Evolutionary conservation across 1,140 invertebrate species (phyloP).

Genomic region (Zeugodacus cucurbitae): DNA sequence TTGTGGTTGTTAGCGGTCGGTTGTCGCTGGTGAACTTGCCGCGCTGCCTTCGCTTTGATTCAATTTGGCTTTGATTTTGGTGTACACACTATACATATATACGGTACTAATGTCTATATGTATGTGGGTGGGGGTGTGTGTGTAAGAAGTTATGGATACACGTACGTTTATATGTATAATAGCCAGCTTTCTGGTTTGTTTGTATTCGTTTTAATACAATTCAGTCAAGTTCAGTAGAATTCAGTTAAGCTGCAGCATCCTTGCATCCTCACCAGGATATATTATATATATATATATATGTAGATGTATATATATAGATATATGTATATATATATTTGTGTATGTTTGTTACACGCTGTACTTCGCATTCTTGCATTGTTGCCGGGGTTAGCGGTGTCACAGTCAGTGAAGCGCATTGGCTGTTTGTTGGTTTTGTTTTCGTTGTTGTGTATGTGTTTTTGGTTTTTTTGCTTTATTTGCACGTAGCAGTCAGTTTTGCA

Average conservation of each 20-base stretch:
- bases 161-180: not conserved
- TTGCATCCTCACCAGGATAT: not conserved
- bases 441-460: no score
- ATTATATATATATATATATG: not conserved
- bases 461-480: not conserved
- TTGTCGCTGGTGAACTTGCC: conserved; percentile 21
- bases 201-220: not conserved
- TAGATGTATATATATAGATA: not conserved
- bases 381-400: not conserved
- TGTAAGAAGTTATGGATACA: not conserved
- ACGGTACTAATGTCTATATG: not conserved
- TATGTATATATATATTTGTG: no score
- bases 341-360: not conserved
- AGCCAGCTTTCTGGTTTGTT: not conserved
- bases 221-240: conserved; percentile 4
- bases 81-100: not conserved
- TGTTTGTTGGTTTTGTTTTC: not conserved
- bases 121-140: not conserved
- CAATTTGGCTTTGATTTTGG: conserved; percentile 23
- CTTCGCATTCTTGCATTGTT: not conserved
- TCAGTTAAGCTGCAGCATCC: not conserved
- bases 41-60: conserved; percentile 15
- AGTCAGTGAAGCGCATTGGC: not conserved
- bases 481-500: not conserved
- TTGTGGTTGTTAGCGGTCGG: not conserved